Base-by-base conservation (phyloP, 2,888 invertebrate species). In the Scaptomyza cyrtandrae region DNA sequence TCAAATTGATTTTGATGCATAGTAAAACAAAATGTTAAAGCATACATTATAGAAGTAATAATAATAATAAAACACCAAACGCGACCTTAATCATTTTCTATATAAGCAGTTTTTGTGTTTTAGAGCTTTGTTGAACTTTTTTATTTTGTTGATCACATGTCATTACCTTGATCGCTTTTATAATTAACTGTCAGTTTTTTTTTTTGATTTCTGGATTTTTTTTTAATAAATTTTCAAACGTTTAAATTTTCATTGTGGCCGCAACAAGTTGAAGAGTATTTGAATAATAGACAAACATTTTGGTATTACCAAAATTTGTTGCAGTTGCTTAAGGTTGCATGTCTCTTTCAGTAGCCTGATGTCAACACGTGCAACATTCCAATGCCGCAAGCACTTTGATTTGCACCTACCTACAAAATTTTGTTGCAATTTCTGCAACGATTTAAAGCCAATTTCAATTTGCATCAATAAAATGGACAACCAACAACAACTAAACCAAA, bases 151-250 rank as follows among this genome's bases (percentile, higher is more conserved):
- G 75, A 75, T 78, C 80, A 73, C 69, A 53, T 58, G 75, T 49
- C 62, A 85, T 83, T 83, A 82, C 78, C 86, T 86, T 86, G 83
- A 80, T 86, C 68, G 64, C 57, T 74, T 80, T 80, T 70, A 75
- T 75, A 86, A 80, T 86, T 82, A 80, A 82, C 75, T 78, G 71
- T 61, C 68, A 67, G 71, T 70, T 73, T 71, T 63, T 16, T 6
- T 71, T 63, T 24, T 27, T n/a, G n/a, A n/a, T n/a, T n/a, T n/a
- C n/a, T n/a, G n/a, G 45, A 59, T 58, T 50, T 29, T 43, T 41
- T 45, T 63, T 64, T 65, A 52, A 57, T 52, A 49, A 14, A 44
- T 59, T 43, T 16, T 6, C 3, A 16, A 10, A 35, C n/a, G 13
- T 19, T 19, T 19, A 19, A 19, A 19, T 19, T 19, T 19, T 64